Conservation (phyloP, 2,113 vertebrate genomes). For the Daboia siamensis region DNA sequence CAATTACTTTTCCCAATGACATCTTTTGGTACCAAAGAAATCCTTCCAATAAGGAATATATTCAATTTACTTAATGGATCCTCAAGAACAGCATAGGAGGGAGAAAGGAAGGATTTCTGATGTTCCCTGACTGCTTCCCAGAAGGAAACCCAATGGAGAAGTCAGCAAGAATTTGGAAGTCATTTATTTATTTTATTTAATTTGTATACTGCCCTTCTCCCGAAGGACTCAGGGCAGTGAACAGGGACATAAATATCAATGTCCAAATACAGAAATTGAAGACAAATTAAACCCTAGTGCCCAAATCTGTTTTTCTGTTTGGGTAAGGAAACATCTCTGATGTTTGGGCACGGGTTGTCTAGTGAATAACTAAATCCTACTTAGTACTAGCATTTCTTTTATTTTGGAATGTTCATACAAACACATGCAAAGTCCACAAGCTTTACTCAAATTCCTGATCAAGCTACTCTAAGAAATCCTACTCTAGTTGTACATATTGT, state of each 20-base stretch:
- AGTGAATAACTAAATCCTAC: background rate
- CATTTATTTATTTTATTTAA: too few relatives aligned
- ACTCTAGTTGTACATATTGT: background rate
- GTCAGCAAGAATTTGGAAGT: background rate
- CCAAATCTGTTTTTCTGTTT: background rate
- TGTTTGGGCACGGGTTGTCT: background rate
- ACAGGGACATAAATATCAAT: too few relatives aligned
- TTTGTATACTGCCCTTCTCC: too few relatives aligned
- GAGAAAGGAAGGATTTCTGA: background rate
- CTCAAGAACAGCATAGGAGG: background rate
- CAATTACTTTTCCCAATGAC: background rate
- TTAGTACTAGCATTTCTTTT: fast-evolving
- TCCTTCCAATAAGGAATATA: background rate
- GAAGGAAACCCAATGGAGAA: background rate
- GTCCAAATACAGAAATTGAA: too few relatives aligned
- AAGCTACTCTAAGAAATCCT: background rate
- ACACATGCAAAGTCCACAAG: background rate
- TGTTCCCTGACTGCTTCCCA: background rate
- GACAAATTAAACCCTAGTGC: too few relatives aligned
- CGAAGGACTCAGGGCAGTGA: too few relatives aligned
- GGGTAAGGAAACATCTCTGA: background rate
- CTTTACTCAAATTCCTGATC: background rate
- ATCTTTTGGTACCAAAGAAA: background rate
- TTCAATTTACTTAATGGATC: background rate
- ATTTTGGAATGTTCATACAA: background rate